Percentiles rank a stretch among this genome's conserved stretches.
Evolutionary conservation across 2,113 vertebrate species (phyloP).

Genomic region (Clarias magur): DNA sequence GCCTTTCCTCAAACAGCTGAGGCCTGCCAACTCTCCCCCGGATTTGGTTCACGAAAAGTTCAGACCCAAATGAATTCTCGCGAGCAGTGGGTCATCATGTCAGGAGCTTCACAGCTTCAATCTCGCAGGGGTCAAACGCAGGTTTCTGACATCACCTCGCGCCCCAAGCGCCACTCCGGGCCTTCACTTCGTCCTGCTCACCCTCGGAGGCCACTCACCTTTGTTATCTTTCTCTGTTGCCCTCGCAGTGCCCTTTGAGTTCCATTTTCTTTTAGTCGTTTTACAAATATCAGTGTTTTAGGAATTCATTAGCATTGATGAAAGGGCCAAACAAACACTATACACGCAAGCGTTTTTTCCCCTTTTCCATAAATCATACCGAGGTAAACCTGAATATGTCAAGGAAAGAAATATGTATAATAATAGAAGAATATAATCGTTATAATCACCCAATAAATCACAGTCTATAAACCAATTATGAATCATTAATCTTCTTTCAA

Average conservation of each 20-base stretch:
- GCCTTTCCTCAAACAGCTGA: constrained; percentile 65
- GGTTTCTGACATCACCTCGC: constrained; percentile 65
- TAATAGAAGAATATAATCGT: background rate
- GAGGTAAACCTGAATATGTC: background rate
- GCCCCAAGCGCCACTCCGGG: constrained; percentile 44
- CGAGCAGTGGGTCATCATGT: constrained; percentile 70
- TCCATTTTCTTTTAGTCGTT: background rate
- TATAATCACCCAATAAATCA: background rate
- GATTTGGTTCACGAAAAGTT: constrained; percentile 86
- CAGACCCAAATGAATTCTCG: constrained; percentile 79
- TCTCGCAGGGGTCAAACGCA: constrained; percentile 75
- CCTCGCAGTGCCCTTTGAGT: constrained; percentile 19
- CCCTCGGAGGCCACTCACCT: constrained; percentile 50
- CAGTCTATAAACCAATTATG: background rate
- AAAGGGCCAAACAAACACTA: constrained; percentile 8
- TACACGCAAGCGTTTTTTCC: background rate
- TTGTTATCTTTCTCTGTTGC: constrained; percentile 37
- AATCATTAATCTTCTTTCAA: background rate
- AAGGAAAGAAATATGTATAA: background rate
- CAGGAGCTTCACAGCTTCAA: constrained; percentile 64
- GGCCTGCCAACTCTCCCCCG: constrained; percentile 63
- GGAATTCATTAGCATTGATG: constrained; percentile 2
- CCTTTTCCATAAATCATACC: background rate
- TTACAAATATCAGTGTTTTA: constrained; percentile 32
- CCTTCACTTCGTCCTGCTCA: constrained; percentile 52